Evolutionary conservation across 1,140 invertebrate genomes (phyloP).

Genomic region (Steinernema khuongi): DNA sequence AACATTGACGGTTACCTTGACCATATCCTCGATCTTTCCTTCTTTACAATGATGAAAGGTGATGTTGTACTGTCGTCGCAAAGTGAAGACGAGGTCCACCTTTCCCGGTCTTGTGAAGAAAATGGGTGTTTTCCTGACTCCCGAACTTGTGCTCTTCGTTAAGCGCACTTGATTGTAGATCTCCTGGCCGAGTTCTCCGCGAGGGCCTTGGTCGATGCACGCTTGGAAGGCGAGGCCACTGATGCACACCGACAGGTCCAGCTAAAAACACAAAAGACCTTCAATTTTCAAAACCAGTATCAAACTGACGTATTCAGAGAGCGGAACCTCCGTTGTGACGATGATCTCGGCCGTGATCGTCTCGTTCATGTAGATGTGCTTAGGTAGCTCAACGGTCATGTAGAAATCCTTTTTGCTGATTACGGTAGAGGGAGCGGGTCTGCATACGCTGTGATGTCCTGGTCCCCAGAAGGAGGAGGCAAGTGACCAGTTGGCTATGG

Average conservation of each 20-base stretch:
- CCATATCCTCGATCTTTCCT: background rate
- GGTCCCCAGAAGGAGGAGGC: constrained; percentile 29
- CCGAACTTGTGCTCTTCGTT: background rate
- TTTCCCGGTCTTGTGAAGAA: background rate
- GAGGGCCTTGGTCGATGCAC: constrained; percentile 27
- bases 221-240: constrained; percentile 24
- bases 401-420: constrained; percentile 22
- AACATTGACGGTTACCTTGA: background rate
- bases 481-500: constrained; percentile 30
- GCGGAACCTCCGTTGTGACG: constrained; percentile 13
- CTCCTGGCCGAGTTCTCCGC: constrained; percentile 24
- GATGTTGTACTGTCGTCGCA: background rate
- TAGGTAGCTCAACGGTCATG: constrained; percentile 26
- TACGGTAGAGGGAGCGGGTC: background rate
- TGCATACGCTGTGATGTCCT: constrained; percentile 21
- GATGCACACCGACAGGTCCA: constrained; percentile 23
- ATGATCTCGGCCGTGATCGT: constrained; percentile 26
- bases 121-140: background rate
- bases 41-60: background rate
- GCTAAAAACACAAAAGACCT: background rate
- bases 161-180: background rate
- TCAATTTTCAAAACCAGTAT: background rate
- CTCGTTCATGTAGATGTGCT: constrained; percentile 33
- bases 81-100: background rate
- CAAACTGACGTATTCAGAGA: constrained; percentile 16